Base-by-base conservation (phyloP, 2,888 invertebrate species). In the Ennomos fuscantarius region DNA sequence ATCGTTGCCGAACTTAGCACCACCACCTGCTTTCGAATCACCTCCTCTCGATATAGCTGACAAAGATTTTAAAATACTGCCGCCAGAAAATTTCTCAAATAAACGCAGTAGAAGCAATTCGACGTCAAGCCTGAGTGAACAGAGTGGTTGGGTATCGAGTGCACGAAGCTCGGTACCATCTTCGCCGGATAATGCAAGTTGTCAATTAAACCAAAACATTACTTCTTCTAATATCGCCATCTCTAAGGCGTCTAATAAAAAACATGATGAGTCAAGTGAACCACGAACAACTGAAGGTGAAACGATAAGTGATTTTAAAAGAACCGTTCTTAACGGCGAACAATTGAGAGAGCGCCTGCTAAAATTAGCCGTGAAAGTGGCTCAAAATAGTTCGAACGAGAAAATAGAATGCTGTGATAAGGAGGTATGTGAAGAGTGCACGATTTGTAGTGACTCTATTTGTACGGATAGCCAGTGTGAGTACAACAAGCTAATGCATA, bases 61-160 rank as follows among this genome's bases (percentile, higher is more conserved):
- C 55, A 87, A 92, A 78, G 89, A 93, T 73, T 93, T 93, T 39
- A 92, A 92, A 83, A 91, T 93, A 55, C 67, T 88, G 52, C 93
- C 93, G 11, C 93, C 93, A 2, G 92, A 92, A 66, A 92, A 80
- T 68, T 93, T 93, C 68, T 79, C 86, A 8, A 90, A 87, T 62
- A 90, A 89, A 69, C 72, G 71, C 33, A 86, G 83, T 57, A 84
- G 83, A 74, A 93, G 93, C 55, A 93, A 88, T 68, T 94, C 95
- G 8, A 95, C 95, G 0, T 94, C 95, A 11, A 94, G 95, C 57
- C 85, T 95, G 60, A 97, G 96, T 72, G 97, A 97, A 82, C 96
- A 96, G 82, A 97, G 97, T 75, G 97, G 97, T 1, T 97, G 97
- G 97, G 96, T 97, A 0, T 96, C 96, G 33, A 97, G 96, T 71